These are phyloP conservation scores for Eupelmus urozonus DNA, from an alignment of 2,888 invertebrate species.

Conservation along the genomic window DNA sequence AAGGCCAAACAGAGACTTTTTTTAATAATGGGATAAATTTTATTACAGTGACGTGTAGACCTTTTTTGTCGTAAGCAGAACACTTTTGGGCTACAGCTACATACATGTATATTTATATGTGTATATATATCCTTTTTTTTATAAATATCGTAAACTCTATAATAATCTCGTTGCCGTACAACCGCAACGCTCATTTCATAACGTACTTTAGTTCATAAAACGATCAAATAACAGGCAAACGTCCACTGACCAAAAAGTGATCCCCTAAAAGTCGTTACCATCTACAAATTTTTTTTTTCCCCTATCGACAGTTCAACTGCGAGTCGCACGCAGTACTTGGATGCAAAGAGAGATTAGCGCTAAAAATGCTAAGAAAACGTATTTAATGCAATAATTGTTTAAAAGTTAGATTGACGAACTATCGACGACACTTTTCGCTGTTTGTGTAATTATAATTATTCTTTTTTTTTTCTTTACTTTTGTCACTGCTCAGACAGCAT, in stretches of 20 bases:
- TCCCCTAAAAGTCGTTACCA: slow-evolving; percentile 63
- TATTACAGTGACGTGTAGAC: slow-evolving; percentile 67
- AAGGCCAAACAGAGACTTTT: slow-evolving; percentile 29
- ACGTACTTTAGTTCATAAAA: slow-evolving; percentile 62
- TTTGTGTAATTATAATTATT: slow-evolving; percentile 5
- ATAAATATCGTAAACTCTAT: slow-evolving; percentile 73
- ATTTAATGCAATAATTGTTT: slow-evolving; percentile 33
- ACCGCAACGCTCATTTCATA: slow-evolving; percentile 67
- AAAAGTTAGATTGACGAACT: slow-evolving; percentile 31
- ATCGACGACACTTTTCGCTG: slow-evolving; percentile 18
- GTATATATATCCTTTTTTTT: slow-evolving; percentile 68
- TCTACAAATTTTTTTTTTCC: slow-evolving; percentile 13
- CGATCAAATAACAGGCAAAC: slow-evolving; percentile 70
- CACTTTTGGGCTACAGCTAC: slow-evolving; percentile 71
- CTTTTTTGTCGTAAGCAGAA: slow-evolving; percentile 71
- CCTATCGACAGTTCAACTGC: background rate
- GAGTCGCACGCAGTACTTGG: background rate
- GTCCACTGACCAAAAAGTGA: slow-evolving; percentile 69
- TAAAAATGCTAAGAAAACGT: slow-evolving; percentile 16
- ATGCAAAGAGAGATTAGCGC: slow-evolving; percentile 23
- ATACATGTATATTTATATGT: slow-evolving; percentile 66
- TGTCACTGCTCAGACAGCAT: background rate
- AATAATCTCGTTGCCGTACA: slow-evolving; percentile 67
- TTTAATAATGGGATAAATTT: slow-evolving; percentile 47
- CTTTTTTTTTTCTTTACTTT: slow-evolving; percentile 15